Evolutionary conservation across 2,113 vertebrate genomes (phyloP), one percentile per base, ranked within the genome.

Genomic region (Periophthalmus modestus): DNA sequence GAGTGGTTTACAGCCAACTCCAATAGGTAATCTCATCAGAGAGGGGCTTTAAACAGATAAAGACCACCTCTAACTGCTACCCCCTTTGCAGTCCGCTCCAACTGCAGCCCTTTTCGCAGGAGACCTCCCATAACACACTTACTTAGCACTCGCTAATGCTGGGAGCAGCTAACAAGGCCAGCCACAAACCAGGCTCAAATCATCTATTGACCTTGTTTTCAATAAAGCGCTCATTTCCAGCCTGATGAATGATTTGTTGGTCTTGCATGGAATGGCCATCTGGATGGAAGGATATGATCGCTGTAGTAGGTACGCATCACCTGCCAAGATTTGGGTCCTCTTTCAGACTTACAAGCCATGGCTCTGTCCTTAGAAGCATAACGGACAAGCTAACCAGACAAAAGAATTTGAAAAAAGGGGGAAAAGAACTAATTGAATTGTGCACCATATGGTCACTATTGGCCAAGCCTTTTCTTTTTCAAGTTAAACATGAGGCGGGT

Each of bases 161-260:
- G 93, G 89, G 84, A 93, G 90, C 89, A 91, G 75, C 87, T 61
- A 78, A 84, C 79, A 74, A 46, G 82, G 82, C 81, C 79, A 85
- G 80, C 78, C 82, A 69, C 88, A 90, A 86, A 82, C 84, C 62
- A 87, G 85, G 90, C 90, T 92, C 90, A 89, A 93, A 89, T 91
- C 94, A 94, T 94, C 93, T 92, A 93, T 95, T 95, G 95, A 94
- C 94, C 84, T 81, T 91, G 90, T 94, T 95, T 95, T 95, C 95
- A 95, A 93, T 91, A 89, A 91, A 88, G 90, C 87, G 92, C 86
- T 86, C 87, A 77, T 91, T 94, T 94, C 83, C 89, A 87, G 88
- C 94, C 43, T 79, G 80, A 92, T 93, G 78, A 83, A 89, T 89
- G 92, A 95, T 94, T 94, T 78, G 75, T 86, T 92, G 91, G 91